phyloP scores from a whole-genome alignment of 2,888 invertebrate genomes.

The Limnephilus auricula region DNA sequence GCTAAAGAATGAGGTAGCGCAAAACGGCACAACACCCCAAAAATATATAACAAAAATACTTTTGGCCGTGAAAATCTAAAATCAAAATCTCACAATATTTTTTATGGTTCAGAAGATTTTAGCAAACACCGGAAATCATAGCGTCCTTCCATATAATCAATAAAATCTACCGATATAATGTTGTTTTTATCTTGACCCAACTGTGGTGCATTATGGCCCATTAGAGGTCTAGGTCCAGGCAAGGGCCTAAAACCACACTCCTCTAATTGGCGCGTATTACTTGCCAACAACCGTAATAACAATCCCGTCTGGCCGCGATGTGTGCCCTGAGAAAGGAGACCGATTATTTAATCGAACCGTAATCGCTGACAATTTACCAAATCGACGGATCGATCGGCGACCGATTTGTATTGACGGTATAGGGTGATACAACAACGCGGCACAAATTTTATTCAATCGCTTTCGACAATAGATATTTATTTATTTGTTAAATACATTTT shows the following conservation, averaged over 20 bases:
- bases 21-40: too few relatives aligned
- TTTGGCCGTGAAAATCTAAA: too few relatives aligned
- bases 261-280: conserved; percentile 26
- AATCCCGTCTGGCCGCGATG: conserved; percentile 2
- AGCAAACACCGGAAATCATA: not conserved
- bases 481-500: too few relatives aligned
- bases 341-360: conserved; percentile 64
- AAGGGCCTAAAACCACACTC: not conserved
- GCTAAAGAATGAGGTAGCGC: too few relatives aligned
- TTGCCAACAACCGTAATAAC: conserved; percentile 26
- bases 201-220: conserved; percentile 38
- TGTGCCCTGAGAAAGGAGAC: conserved; percentile 45
- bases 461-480: too few relatives aligned
- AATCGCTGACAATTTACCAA: conserved; percentile 65
- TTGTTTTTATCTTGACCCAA: not conserved
- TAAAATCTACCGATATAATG: not conserved
- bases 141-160: not conserved
- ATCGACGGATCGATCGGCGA: conserved; percentile 61
- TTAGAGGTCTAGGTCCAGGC: not conserved
- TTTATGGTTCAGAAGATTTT: not conserved
- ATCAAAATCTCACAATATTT: not conserved
- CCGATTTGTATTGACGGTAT: conserved; percentile 54
- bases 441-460: not conserved
- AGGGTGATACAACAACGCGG: not conserved
- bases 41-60: too few relatives aligned